Evolutionary conservation across 2,113 vertebrate genomes (phyloP).

Genomic region (Paratilapia polleni): DNA sequence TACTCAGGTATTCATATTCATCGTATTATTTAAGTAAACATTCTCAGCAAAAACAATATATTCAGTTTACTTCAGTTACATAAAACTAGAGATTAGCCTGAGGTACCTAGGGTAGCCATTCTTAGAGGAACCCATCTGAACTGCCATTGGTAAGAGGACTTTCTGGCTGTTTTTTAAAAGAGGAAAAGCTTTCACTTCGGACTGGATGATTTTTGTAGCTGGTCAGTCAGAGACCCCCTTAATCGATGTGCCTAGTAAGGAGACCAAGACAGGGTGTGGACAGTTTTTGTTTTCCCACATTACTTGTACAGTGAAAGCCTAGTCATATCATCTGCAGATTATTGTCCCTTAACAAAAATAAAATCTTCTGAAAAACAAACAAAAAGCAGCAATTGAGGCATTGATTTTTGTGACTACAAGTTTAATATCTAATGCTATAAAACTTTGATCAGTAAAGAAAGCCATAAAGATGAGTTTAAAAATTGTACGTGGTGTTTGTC

Average conservation of each 20-base stretch:
- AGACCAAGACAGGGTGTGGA: too few relatives aligned
- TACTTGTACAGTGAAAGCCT: accelerated
- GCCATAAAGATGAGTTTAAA: background rate
- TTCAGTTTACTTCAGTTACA: too few relatives aligned
- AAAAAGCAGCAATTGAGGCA: accelerated
- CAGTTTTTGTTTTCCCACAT: background rate
- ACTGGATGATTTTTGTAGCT: too few relatives aligned
- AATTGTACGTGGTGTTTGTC: background rate
- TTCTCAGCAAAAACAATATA: too few relatives aligned
- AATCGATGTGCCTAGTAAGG: too few relatives aligned
- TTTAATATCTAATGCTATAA: too few relatives aligned
- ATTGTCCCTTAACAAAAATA: background rate
- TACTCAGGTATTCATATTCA: too few relatives aligned
- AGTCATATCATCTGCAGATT: background rate
- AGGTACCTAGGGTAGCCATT: background rate
- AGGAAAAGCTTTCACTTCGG: too few relatives aligned
- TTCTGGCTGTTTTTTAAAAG: background rate
- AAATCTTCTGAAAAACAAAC: background rate
- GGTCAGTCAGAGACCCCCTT: too few relatives aligned
- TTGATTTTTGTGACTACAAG: too few relatives aligned
- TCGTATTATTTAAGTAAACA: too few relatives aligned
- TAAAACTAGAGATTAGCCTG: too few relatives aligned
- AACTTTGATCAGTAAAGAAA: background rate
- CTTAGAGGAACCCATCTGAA: background rate
- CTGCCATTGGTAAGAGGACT: background rate